Percentiles rank a stretch among this genome's conserved stretches.
Conservation (phyloP, 2,888 invertebrate genomes). For the Heterodera filipjevi region DNA sequence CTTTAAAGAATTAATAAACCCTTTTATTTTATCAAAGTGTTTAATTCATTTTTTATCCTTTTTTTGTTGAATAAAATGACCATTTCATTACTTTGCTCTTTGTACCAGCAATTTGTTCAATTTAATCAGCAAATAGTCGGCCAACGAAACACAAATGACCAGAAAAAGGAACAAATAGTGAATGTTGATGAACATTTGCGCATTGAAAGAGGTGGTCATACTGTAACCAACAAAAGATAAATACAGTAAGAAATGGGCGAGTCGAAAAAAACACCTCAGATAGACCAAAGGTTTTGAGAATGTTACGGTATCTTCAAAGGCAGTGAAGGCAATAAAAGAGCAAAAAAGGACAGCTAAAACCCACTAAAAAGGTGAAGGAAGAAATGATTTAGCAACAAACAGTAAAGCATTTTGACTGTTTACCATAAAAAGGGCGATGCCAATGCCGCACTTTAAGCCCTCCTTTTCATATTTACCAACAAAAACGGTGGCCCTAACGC, state of each 20-base stretch:
- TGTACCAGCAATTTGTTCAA: conserved; percentile 7
- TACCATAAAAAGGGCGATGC: conserved; percentile 13
- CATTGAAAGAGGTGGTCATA: conserved; percentile 4
- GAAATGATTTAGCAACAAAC: neutral
- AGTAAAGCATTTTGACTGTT: neutral
- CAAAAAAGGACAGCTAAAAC: neutral
- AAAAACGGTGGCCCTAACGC: conserved; percentile 23
- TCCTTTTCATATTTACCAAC: conserved; percentile 12
- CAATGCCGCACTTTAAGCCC: conserved; percentile 6
- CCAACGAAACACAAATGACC: conserved; percentile 13
- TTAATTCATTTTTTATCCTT: no score
- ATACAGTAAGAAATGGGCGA: neutral
- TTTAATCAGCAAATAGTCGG: conserved; percentile 15
- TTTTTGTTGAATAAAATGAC: neutral
- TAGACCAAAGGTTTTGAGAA: conserved; percentile 18
- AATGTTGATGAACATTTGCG: neutral
- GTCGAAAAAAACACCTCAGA: neutral
- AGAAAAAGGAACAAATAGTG: conserved; percentile 20
- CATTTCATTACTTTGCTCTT: neutral
- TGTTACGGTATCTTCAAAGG: conserved; percentile 3
- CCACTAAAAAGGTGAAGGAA: conserved; percentile 11
- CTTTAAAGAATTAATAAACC: neutral
- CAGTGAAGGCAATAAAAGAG: conserved; percentile 11
- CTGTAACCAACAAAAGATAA: neutral
- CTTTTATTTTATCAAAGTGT: no score